Base-by-base conservation (phyloP, 53 echinoderm and acorn worm species). In the Zoroaster sp. region DNA sequence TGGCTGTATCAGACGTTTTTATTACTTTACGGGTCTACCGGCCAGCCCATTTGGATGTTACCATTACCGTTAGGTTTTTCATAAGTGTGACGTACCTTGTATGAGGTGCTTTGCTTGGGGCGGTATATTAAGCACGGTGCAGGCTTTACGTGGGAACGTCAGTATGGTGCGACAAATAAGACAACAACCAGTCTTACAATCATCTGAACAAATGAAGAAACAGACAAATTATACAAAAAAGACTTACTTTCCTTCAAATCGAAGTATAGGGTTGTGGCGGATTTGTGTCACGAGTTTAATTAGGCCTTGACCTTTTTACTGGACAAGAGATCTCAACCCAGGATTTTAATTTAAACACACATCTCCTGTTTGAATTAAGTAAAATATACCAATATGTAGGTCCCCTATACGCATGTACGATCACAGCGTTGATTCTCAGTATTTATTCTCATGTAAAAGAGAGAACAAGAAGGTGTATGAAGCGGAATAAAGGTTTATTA, bases 11-110 rank as follows among this genome's bases (percentile, higher is more conserved):
- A 35, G 55, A 39, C 40, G 79, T 39, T 79, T 79, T 79, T 63
- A 79, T 79, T 79, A 40, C 79, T 79, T 77, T 32, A 53, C 51
- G 25, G 55, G 4, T 37, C 53, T 38, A 55, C 63, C n/a, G 63
- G 63, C 63, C n/a, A 28, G 63, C 63, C 11, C 63, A 28, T 59
- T 25, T 59, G 28, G 63, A 28, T 59, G 63, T 59, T 59, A 28
- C 63, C 8, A 7, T 59, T 59, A 28, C n/a, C n/a, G n/a, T 23
- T 59, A 28, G 21, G 63, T 9, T 28, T 59, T 59, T 59, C 25
- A 59, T 59, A 25, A 59, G 21, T 59, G 9, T 59, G 63, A 59
- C 63, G 63, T 59, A 59, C 63, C 63, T 25, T 28, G 63, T 59
- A 28, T 10, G 63, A 59, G 10, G 63, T 21, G 63, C 63, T 59